Base-by-base conservation (phyloP, 2,797 vertebrate genomes). In the Pseudocheirus occidentalis region DNA sequence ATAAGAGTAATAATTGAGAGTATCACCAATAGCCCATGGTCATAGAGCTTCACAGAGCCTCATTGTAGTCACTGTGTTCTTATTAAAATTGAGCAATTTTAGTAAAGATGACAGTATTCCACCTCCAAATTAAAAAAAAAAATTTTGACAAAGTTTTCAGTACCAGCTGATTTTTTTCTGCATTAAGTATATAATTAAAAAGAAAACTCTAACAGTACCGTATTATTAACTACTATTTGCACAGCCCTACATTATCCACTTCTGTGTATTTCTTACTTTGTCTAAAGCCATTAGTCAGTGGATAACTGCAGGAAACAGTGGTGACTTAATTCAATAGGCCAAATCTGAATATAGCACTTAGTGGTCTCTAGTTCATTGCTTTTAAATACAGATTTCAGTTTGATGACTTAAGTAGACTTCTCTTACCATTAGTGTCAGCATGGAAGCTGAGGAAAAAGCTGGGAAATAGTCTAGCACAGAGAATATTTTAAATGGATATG, bases 351-450 rank as follows among this genome's bases (percentile, higher is more conserved):
- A 5, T 34, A 93, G 34, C 50, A 34, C 53, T 91, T 96, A 62
- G 58, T 94, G 50, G 55, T 90, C 1, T 50, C 0, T 2, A 0
- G 59, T 62, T 95, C 91, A n/a, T 40, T 97, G 95, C 89, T 95
- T 89, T 94, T 97, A 90, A 97, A 90, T 97, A 92, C 34, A 94
- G 90, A 95, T 66, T 97, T 95, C 91, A 52, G 7, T 95, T 93
- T 96, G 87, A 95, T 96, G 92, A 95, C 94, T 91, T 54, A 96
- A 95, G 58, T 94, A 95, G 92, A 59, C 29, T 96, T 97, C 28
- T 94, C 18, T 54, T 93, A 93, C 90, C 55, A 6, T 18, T 96
- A 40, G 1, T 94, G 91, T 96, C 81, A 94, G 93, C 94, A 92
- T 94, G 55, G 87, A 97, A 97, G 24, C 87, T 91, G 92, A 89